Conservation (phyloP, 1,140 invertebrate genomes). For the Atta colombica region DNA sequence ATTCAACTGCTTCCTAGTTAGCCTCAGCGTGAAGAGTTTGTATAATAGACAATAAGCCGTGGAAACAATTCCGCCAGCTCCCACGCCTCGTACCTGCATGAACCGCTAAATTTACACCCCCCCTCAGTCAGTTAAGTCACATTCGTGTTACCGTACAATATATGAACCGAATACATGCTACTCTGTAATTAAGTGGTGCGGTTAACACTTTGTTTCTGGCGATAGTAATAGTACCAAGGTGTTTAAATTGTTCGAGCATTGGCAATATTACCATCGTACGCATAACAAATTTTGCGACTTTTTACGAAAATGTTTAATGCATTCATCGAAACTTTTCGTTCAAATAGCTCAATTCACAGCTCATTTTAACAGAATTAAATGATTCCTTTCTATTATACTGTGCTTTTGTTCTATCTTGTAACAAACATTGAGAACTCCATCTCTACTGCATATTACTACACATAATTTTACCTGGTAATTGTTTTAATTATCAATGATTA, state of each 20-base stretch:
- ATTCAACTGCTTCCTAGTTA: constrained; percentile 99
- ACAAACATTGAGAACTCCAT: not conserved
- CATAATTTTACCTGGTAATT: not conserved
- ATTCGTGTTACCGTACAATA: constrained; percentile 76
- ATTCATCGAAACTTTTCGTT: not conserved
- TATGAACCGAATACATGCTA: constrained; percentile 78
- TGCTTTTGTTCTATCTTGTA: not conserved
- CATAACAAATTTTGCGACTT: not conserved
- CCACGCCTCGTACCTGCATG: constrained; percentile 97
- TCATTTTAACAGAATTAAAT: not conserved
- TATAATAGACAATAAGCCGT: constrained; percentile 99
- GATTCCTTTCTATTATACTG: not conserved
- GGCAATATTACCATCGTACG: not conserved
- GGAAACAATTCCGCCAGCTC: constrained; percentile 99
- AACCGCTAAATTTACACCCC: constrained; percentile 82
- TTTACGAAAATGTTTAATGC: not conserved
- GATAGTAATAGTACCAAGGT: constrained; percentile 15
- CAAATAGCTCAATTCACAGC: not conserved
- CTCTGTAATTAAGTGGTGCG: constrained; percentile 75
- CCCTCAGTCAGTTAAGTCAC: constrained; percentile 77
- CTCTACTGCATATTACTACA: not conserved
- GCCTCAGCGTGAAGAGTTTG: constrained; percentile 98
- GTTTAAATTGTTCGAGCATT: not conserved
- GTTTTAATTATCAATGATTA: not conserved
- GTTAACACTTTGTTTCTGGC: not conserved